Evolutionary conservation across 2,797 vertebrate genomes (phyloP), one percentile per base, ranked within the genome.

Genomic region (Phalloptychus januarius): DNA sequence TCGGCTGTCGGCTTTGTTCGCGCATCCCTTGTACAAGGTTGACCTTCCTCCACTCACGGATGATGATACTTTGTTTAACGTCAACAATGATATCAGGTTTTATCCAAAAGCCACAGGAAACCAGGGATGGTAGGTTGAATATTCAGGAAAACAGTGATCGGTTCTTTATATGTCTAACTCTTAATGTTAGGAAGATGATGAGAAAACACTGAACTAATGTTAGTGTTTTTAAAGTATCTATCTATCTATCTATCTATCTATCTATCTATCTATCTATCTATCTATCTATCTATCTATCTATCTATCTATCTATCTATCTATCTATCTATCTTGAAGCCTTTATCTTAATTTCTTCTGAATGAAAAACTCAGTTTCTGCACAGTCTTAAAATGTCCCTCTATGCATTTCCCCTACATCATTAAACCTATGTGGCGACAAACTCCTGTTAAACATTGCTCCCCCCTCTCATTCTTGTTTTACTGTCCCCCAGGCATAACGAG

Each of bases 41-140:
- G 89, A 93, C n/a, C 84, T 95, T 65, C 97, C 97, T 7, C 76
- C 92, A 8, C 94, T 98, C 20, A 94, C 95, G 0, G 97, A 98
- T 61, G 95, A 95, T 44, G 98, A 99, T 91, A 97, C 96, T 78
- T 92, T 99, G 79, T 99, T 99, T 91, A 97, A 96, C 85, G 96
- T 99, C 90, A 97, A 98, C 89, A 97, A 95, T 36, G 97, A 98
- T 94, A 96, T 98, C 90, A 96, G 96, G 75, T 96, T 98, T 88
- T 97, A 97, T 86, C 96, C 97, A 31, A 97, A 95, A 92, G 95
- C 96, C 56, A 94, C 96, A 0, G 97, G 96, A 77, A 96, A 95
- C 86, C 94, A 94, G 44, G 97, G 96, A 85, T 98, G 98, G 98
- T 99, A 95, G 97, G 97, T 72, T 73, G 42, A 46, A 58, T 58